Percentiles rank a stretch among this genome's conserved stretches.
phyloP scores from a whole-genome alignment of 1,140 invertebrate species.

The Lasioglossum albipes region DNA sequence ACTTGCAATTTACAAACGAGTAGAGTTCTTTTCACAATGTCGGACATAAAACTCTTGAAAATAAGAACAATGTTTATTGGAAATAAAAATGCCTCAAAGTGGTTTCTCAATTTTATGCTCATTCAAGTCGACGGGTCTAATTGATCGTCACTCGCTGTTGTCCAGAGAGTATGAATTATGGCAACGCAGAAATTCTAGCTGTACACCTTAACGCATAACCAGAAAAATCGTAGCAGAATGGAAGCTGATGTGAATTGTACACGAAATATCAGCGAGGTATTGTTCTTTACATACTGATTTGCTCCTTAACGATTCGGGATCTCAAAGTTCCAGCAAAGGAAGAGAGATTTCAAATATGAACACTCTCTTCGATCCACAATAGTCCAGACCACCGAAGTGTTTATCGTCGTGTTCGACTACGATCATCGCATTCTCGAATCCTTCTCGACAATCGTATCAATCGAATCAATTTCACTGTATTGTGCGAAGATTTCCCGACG shows the following conservation, averaged over 20 bases:
- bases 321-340: background rate
- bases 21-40: slow-evolving; percentile 4
- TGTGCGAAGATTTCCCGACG: slow-evolving; percentile 28
- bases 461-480: slow-evolving; percentile 11
- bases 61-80: no score
- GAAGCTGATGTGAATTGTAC: slow-evolving; percentile 17
- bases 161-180: background rate
- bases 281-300: slow-evolving; percentile 9
- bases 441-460: background rate
- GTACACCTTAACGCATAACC: no score
- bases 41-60: background rate
- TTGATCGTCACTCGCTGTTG: background rate
- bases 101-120: no score
- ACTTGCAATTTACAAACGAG: slow-evolving; percentile 42
- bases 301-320: background rate
- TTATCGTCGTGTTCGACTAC: background rate
- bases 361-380: background rate
- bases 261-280: slow-evolving; percentile 31
- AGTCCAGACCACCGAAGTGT: background rate
- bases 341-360: background rate
- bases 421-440: background rate
- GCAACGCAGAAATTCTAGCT: background rate
- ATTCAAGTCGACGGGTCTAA: no score
- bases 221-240: background rate
- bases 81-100: no score